Base-by-base conservation (phyloP, 2,797 vertebrate genomes). In the Coilia nasus region DNA sequence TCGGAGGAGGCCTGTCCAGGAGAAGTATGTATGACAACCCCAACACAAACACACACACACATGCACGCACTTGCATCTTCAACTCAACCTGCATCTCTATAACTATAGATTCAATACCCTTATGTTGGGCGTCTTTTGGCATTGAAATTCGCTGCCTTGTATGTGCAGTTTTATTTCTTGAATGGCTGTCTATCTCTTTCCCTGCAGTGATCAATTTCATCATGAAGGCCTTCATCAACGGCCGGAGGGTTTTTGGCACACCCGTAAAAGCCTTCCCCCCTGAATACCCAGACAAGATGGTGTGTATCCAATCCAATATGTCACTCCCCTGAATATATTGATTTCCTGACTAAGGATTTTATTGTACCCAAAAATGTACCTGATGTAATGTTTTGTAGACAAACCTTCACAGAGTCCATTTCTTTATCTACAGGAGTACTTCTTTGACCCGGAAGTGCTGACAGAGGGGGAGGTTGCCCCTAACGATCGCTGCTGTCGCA, bases 191-290 rank as follows among this genome's bases (percentile, higher is more conserved):
- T 2, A 41, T 2, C 31, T 84, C 44, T 82, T 7, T 21, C 85
- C 9, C 46, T 88, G 35, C 90, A 99, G 98, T 99, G 98, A 98
- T 97, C 83, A 98, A 98, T 94, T 99, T 98, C 95, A 99, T 99
- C 94, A 98, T 99, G 97, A 99, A 99, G 92, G 98, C 97, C 83
- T 98, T 99, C 92, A 97, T 99, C 90, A 99, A 99, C 86, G 98
- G 97, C 85, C 96, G 98, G 92, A 96, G 94, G 85, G 93, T 98
- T 87, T 99, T 98, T 92, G 98, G 98, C 85, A 96, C 96, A 19
- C 95, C 98, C n/a, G 5, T 97, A 85, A 96, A 94, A 95, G 88
- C 82, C 90, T 93, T 97, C 87, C 97, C 97, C 84, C 94, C 96
- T 21, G 93, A 96, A 85, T 97, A 96, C 91, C 90, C 95, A 60